These are phyloP conservation scores for Botia kubotai DNA, from an alignment of 2,797 vertebrate species.

Conservation along the genomic window DNA sequence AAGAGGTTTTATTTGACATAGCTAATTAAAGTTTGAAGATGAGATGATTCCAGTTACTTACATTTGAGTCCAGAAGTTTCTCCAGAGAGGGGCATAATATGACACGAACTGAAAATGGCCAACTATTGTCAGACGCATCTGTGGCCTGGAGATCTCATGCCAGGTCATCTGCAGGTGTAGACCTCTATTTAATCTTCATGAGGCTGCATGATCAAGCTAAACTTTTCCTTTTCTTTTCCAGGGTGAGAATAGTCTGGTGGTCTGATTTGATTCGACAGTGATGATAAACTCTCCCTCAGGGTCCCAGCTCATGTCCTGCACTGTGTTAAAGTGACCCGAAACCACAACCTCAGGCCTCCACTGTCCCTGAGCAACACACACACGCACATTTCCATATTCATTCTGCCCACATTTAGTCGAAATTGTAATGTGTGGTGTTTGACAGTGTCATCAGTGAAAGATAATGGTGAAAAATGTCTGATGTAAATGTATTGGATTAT, in stretches of 20 bases:
- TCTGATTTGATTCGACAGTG: conserved; percentile 93
- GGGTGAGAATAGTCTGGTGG: conserved; percentile 90
- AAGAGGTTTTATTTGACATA: conserved; percentile 30
- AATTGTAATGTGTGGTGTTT: neutral
- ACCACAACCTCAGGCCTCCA: conserved; percentile 91
- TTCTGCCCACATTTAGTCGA: neutral
- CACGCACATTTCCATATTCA: neutral
- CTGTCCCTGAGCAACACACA: conserved; percentile 75
- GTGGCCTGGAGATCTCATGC: conserved; percentile 96
- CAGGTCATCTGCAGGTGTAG: conserved; percentile 81
- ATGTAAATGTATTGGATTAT: neutral
- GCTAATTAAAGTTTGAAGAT: conserved; percentile 40
- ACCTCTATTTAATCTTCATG: no score
- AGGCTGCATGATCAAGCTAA: neutral
- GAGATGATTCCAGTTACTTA: conserved; percentile 73
- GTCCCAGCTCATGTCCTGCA: conserved; percentile 94
- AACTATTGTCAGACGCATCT: conserved; percentile 89
- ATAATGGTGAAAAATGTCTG: neutral
- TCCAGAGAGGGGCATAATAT: conserved; percentile 82
- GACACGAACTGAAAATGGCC: conserved; percentile 92
- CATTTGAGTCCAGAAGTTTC: conserved; percentile 78
- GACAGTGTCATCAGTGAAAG: neutral
- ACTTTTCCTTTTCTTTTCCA: conserved; percentile 83
- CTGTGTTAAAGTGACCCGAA: conserved; percentile 92
- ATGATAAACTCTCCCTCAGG: conserved; percentile 94